These are phyloP conservation scores for Acleris literana DNA, from an alignment of 2,888 invertebrate genomes.

Conservation along the genomic window DNA sequence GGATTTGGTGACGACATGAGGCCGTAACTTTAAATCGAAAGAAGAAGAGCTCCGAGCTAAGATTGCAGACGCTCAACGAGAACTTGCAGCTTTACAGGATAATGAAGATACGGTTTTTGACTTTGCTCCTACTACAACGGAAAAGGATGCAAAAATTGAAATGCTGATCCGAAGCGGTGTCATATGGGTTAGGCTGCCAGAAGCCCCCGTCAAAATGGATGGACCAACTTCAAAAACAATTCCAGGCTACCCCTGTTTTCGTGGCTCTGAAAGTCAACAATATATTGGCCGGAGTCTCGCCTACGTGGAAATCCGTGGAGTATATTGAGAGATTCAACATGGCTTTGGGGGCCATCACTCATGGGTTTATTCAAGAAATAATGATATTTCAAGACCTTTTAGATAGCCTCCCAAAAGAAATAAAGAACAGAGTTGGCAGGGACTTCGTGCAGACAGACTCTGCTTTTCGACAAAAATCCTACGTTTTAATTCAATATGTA, in stretches of 20 bases:
- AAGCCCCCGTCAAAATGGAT: neutral
- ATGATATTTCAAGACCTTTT: neutral
- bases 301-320: constrained; percentile 25
- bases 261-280: no score
- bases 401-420: constrained; percentile 1
- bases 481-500: neutral
- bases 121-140: no score
- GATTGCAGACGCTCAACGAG: no score
- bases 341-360: neutral
- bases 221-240: constrained; percentile 31
- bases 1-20: no score
- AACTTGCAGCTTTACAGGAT: no score
- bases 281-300: constrained; percentile 36
- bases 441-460: neutral
- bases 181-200: no score
- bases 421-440: neutral
- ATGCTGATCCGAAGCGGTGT: no score
- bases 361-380: no score
- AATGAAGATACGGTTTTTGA: no score
- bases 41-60: no score
- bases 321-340: neutral
- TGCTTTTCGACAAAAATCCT: neutral
- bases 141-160: no score
- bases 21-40: no score
- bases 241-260: constrained; percentile 41